Evolutionary conservation across 2,113 vertebrate species (phyloP), one percentile per base, ranked within the genome.

Genomic region (Edolisoma coerulescens): DNA sequence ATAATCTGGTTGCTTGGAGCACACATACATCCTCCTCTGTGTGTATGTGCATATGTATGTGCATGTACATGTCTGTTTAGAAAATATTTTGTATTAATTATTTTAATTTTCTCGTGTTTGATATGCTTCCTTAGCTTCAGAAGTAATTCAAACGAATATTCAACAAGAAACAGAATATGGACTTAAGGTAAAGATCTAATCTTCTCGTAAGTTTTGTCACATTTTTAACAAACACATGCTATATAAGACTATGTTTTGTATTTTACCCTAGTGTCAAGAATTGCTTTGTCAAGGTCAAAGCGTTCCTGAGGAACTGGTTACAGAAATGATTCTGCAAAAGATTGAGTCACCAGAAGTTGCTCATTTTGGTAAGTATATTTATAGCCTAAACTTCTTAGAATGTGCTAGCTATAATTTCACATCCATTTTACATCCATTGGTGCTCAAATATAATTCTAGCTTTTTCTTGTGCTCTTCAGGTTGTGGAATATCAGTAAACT

Each of bases 361-460:
- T 84, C 99, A 99, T 97, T 99, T 98, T 84, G 99, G 99, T 99
- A 98, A 73, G 95, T 90, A 20, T 71, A n/a, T 84, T 92, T 64
- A 49, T 67, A 91, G 57, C 52, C 60, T 93, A 70, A 56, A 42
- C 22, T 41, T 90, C 78, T 76, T 26, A 93, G 76, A 89, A 59
- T 77, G 13, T 79, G 19, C 39, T 87, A 17, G 30, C 49, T 83
- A 13, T 59, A 50, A 47, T 70, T 91, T 92, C 86, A 11, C 18
- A 35, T 76, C 20, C 44, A 67, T 76, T 75, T 89, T 44, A 28
- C 15, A 42, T 83, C 20, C 47, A 15, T 64, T 69, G 52, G 28
- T 53, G 26, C 35, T 87, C 57, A 69, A 90, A 73, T 76, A 44
- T 26, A 22, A 52, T 70, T 84, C 19, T 44, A n/a, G 11, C 18